phyloP scores from a whole-genome alignment of 2,113 vertebrate species.

The rat (Rattus norvegicus) region DNA sequence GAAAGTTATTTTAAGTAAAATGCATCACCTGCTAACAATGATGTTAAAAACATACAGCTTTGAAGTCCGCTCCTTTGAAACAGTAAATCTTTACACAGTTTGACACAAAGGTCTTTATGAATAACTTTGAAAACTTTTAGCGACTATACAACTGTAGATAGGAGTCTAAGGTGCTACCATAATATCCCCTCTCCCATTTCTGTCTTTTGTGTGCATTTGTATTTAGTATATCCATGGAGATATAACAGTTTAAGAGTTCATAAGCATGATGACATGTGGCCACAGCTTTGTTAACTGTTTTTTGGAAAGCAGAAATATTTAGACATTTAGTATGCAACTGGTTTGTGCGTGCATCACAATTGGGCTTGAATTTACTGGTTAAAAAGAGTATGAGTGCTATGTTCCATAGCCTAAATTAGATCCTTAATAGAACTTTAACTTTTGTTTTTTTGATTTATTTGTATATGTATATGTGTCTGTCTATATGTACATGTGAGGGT shows the following conservation, averaged over 20 bases:
- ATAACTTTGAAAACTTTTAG: background rate
- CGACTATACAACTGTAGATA: background rate
- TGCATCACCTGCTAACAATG: background rate
- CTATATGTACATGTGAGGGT: background rate
- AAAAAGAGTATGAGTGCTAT: background rate
- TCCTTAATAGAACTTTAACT: background rate
- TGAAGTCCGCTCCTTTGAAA: background rate
- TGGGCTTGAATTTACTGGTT: background rate
- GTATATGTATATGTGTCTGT: background rate
- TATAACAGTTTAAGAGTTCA: background rate
- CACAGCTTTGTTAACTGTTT: background rate
- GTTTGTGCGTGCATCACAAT: background rate
- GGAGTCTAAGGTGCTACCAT: background rate
- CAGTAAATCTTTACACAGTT: background rate
- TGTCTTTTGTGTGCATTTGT: background rate
- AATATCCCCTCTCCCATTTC: background rate
- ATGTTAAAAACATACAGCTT: background rate
- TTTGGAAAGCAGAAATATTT: background rate
- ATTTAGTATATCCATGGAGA: background rate
- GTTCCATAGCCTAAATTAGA: background rate
- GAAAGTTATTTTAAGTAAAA: conserved; percentile 8
- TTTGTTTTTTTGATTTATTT: background rate
- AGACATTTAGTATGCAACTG: background rate
- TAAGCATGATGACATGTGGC: background rate
- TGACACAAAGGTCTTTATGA: background rate